Evolutionary conservation across 2,888 invertebrate species (phyloP), one percentile per base, ranked within the genome.

Genomic region (Seira musarum): DNA sequence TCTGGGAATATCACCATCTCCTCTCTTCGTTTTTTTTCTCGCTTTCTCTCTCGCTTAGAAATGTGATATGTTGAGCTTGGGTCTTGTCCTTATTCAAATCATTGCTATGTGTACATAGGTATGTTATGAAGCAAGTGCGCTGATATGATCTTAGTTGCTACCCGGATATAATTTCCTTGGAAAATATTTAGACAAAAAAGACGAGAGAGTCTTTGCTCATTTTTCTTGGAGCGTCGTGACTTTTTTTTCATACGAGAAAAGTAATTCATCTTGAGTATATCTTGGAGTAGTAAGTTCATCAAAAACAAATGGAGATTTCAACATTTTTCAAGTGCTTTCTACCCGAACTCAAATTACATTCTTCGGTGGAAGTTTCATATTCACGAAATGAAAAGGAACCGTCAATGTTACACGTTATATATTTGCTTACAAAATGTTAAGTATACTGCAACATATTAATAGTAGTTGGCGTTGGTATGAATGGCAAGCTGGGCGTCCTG

Each of bases 361-460:
- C 49, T 49, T 49, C 17, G 49, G 2, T 13, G 40, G 15, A 30
- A 30, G 30, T 13, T n/a, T 49, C 60, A 60, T 60, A 60, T 60
- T 60, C 60, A 60, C 60, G n/a, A 60, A 60, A 60, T 60, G 60
- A 60, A 60, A 60, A 3, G 13, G 60, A 2, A 49, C 15, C 17
- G 15, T 13, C 6, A 49, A 49, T 8, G 49, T 49, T 13, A 2
- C 15, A 49, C 49, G 17, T 49, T 49, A 60, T 22, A 21, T 22
- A 21, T 60, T 60, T 60, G 60, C 13, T 60, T 19, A 60, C 1
- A 60, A 60, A 21, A 60, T 60, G 60, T 21, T 57, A 30, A 64
- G 66, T 65, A 66, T 67, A 53, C 35, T 35, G 74, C 74, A 40
- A 60, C 35, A 60, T 30, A 8, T 2, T 30, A 8, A 8, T 30